Evolutionary conservation across 2,888 invertebrate genomes (phyloP).

Genomic region (Cataglyphis albicans): DNA sequence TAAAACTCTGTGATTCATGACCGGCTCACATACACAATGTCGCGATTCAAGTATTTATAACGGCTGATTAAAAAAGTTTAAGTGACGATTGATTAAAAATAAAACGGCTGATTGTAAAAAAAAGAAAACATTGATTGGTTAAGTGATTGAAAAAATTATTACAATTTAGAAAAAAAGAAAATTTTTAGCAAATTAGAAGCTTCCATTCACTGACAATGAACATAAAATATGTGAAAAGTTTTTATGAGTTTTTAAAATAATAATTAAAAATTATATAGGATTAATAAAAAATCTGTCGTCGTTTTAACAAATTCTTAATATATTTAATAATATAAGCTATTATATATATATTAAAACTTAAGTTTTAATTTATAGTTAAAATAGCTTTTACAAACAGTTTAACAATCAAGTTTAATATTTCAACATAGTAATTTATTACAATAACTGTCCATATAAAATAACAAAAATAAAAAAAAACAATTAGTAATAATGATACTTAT

Average conservation of each 20-base stretch:
- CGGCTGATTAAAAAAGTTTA: not conserved
- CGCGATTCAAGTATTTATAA: conserved; percentile 9
- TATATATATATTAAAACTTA: not conserved
- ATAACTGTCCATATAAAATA: not conserved
- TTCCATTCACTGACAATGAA: not conserved
- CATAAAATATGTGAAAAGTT: not conserved
- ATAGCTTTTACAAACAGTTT: not conserved
- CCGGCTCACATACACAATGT: not conserved
- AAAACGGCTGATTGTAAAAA: not conserved
- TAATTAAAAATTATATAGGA: not conserved
- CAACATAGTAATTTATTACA: not conserved
- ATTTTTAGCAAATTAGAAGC: not conserved
- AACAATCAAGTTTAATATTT: not conserved
- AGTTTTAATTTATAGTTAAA: not conserved
- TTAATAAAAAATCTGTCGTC: not conserved
- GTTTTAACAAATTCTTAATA: not conserved
- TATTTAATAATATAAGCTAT: conserved; percentile 3
- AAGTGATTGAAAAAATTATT: conserved; percentile 10
- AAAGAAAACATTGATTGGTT: not conserved
- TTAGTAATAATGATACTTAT: conserved; percentile 9
- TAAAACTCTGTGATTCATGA: conserved; percentile 45
- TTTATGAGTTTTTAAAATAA: not conserved
- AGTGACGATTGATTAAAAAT: not conserved
- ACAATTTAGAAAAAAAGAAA: not conserved
- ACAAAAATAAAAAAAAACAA: not conserved